phyloP scores from a whole-genome alignment of 2,797 vertebrate species.

The Zenarchopterus dispar region DNA sequence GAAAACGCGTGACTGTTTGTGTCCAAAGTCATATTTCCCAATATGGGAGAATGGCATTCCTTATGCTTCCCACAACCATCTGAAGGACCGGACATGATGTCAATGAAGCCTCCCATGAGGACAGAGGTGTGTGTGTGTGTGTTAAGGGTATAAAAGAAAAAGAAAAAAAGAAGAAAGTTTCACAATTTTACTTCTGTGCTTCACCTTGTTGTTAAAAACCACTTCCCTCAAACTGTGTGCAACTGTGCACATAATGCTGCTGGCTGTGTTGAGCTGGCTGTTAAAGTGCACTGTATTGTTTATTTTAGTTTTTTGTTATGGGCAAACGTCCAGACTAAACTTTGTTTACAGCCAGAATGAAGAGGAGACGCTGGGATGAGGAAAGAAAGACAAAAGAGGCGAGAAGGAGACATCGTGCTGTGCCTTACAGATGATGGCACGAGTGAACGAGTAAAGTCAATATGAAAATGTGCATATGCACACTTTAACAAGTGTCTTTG shows the following conservation, averaged over 20 bases:
- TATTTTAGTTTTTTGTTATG: constrained; percentile 52
- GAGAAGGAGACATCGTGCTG: constrained; percentile 1
- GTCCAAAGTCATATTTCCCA: constrained; percentile 56
- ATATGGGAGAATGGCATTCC: constrained; percentile 79
- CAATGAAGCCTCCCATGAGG: constrained; percentile 59
- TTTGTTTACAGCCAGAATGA: constrained; percentile 38
- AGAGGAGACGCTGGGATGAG: constrained; percentile 9
- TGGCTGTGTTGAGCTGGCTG: constrained; percentile 17
- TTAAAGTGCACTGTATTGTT: constrained; percentile 15
- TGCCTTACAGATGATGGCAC: background rate
- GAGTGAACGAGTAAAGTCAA: background rate
- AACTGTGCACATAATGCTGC: constrained; percentile 34
- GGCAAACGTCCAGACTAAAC: constrained; percentile 47
- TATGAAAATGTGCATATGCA: background rate
- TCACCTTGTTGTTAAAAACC: constrained; percentile 56
- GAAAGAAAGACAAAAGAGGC: constrained; percentile 15
- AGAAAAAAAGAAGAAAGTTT: constrained; percentile 25
- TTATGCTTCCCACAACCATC: constrained; percentile 77
- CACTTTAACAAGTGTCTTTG: constrained; percentile 12
- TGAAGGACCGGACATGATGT: constrained; percentile 68
- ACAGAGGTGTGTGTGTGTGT: constrained; percentile 52
- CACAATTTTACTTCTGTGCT: constrained; percentile 33
- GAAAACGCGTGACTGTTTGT: constrained; percentile 21
- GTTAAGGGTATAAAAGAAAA: background rate
- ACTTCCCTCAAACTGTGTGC: constrained; percentile 31